Evolutionary conservation across 2,113 vertebrate species (phyloP).

Genomic region (Setophaga coronata): DNA sequence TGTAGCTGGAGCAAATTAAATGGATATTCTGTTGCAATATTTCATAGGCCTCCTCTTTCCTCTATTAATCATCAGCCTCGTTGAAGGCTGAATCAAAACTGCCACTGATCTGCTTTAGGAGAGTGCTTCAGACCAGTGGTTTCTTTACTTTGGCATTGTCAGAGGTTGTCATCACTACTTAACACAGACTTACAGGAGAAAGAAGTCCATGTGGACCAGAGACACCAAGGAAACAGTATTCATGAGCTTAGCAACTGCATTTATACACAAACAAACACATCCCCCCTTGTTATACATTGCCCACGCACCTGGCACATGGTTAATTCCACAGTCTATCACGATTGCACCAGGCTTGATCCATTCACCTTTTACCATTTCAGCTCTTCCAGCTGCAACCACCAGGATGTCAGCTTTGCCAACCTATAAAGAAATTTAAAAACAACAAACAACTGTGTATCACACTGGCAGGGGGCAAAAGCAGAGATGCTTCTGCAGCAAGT

Average conservation of each 20-base stretch:
- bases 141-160: background rate
- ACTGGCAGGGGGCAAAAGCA: background rate
- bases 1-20: background rate
- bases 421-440: constrained; percentile 12
- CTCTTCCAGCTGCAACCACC: constrained; percentile 91
- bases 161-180: background rate
- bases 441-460: background rate
- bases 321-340: constrained; percentile 98
- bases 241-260: constrained; percentile 25
- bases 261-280: background rate
- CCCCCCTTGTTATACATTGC: background rate
- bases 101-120: background rate
- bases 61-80: background rate
- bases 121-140: background rate
- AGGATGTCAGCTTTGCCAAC: constrained; percentile 91
- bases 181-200: background rate
- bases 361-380: constrained; percentile 94
- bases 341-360: constrained; percentile 96
- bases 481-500: background rate
- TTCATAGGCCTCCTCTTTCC: background rate
- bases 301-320: constrained; percentile 87
- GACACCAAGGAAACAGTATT: constrained; percentile 31
- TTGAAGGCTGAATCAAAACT: background rate
- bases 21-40: background rate
- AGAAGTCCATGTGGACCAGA: background rate